These are phyloP conservation scores for Clytia hemisphaerica DNA, from an alignment of 30 jellyfish, hydroid and myxozoan genomes.

Conservation along the genomic window DNA sequence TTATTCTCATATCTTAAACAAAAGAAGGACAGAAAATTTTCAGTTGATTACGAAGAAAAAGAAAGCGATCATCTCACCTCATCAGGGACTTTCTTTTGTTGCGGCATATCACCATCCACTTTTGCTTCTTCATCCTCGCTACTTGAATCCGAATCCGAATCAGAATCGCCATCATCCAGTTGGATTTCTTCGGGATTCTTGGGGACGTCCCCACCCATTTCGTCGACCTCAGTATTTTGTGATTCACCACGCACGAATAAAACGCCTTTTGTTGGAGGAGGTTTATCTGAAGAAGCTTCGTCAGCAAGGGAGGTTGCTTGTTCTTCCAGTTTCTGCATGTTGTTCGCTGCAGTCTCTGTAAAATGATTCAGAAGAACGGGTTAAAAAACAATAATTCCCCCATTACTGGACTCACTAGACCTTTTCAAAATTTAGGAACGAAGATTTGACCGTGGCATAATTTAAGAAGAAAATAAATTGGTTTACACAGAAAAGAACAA, in stretches of 20 bases:
- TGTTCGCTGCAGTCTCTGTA: slow-evolving; percentile 35
- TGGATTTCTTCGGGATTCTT: slow-evolving; percentile 85
- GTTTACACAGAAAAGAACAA: no score
- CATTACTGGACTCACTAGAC: background rate
- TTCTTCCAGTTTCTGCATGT: slow-evolving; percentile 81
- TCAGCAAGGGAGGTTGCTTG: slow-evolving; percentile 59
- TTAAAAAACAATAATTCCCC: background rate
- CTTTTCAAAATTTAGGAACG: background rate
- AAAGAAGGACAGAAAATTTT: background rate
- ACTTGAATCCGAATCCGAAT: slow-evolving; percentile 42
- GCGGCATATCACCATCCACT: slow-evolving; percentile 50
- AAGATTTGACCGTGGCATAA: background rate
- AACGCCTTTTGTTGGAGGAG: slow-evolving; percentile 70
- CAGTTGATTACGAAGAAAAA: background rate
- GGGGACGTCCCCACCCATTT: slow-evolving; percentile 37
- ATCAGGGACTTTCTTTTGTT: slow-evolving; percentile 74
- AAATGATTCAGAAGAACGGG: background rate
- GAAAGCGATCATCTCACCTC: slow-evolving; percentile 35
- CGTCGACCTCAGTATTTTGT: slow-evolving; percentile 47
- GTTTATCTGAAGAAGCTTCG: slow-evolving; percentile 61
- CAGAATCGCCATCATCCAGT: slow-evolving; percentile 62
- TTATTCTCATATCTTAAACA: background rate
- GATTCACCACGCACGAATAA: slow-evolving; percentile 84
- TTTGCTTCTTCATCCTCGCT: slow-evolving; percentile 44
- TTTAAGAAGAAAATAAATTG: background rate